Percentiles rank a stretch among this genome's conserved stretches.
phyloP scores from a whole-genome alignment of 1,140 invertebrate genomes.

The Caenorhabditis latens region DNA sequence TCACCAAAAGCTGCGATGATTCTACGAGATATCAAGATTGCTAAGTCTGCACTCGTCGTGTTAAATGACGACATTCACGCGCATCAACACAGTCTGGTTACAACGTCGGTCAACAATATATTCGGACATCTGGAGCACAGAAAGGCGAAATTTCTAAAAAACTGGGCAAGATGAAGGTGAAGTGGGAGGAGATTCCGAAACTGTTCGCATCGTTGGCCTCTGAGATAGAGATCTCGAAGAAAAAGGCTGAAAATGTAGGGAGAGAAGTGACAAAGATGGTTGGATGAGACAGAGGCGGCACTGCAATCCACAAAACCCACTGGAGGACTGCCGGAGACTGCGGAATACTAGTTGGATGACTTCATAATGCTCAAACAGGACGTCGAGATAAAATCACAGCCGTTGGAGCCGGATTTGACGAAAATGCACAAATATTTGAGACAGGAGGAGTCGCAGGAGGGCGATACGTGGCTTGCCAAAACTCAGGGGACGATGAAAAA shows the following conservation, averaged over 20 bases:
- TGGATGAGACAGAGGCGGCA: constrained; percentile 91
- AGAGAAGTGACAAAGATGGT: constrained; percentile 91
- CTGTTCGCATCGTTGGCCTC: constrained; percentile 10
- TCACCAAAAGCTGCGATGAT: constrained; percentile 86
- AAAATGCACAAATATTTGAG: constrained; percentile 86
- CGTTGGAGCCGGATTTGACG: constrained; percentile 46
- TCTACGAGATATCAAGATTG: constrained; percentile 94
- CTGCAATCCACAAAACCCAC: constrained; percentile 88
- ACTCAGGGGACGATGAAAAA: constrained; percentile 89
- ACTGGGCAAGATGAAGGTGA: constrained; percentile 88
- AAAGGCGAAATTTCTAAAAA: constrained; percentile 85
- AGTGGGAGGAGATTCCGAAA: constrained; percentile 73
- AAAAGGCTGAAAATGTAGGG: constrained; percentile 90
- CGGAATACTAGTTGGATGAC: constrained; percentile 92
- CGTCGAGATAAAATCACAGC: constrained; percentile 77
- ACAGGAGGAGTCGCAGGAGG: constrained; percentile 85
- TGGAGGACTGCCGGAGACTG: constrained; percentile 89
- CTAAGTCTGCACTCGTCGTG: constrained; percentile 92
- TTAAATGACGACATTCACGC: constrained; percentile 96
- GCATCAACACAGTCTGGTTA: constrained; percentile 90
- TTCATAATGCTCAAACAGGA: constrained; percentile 83
- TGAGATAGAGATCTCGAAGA: constrained; percentile 78
- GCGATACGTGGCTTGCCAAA: constrained; percentile 83
- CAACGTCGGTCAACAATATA: constrained; percentile 89
- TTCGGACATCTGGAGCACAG: constrained; percentile 87